Evolutionary conservation across 2,113 vertebrate genomes (phyloP).

Genomic region (Phasianus colchicus): DNA sequence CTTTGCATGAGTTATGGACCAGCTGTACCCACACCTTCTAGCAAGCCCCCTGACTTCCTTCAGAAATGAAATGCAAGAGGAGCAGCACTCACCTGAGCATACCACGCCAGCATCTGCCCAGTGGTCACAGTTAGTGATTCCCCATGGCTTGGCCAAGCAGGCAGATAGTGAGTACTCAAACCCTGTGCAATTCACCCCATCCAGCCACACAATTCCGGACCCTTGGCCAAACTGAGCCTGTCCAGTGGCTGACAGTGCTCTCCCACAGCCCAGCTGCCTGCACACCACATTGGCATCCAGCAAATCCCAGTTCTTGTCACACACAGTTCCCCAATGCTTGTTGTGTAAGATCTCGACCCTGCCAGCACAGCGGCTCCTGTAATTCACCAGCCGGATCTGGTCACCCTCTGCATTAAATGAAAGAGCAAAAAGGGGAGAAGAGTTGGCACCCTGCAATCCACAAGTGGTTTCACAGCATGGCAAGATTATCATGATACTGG

Average conservation of each 20-base stretch:
- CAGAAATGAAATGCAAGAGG: accelerated
- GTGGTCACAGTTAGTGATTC: conserved; percentile 36
- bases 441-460: accelerated
- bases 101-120: conserved; percentile 8
- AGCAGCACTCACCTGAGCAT: neutral
- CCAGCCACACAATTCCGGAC: neutral
- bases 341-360: conserved; percentile 72
- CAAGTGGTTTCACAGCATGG: neutral
- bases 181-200: conserved; percentile 1
- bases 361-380: conserved; percentile 49
- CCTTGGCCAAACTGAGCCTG: neutral
- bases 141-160: neutral
- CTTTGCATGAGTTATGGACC: too few relatives aligned
- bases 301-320: conserved; percentile 55
- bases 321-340: conserved; percentile 71
- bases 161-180: neutral
- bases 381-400: conserved; percentile 45
- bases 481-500: neutral
- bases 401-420: neutral
- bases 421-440: neutral
- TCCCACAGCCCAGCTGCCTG: conserved; percentile 69
- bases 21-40: accelerated
- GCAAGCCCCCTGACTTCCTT: accelerated
- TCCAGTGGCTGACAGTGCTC: accelerated
- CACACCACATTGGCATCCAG: conserved; percentile 59